phyloP scores from a whole-genome alignment of 2,797 vertebrate species.

The Coendou prehensilis region DNA sequence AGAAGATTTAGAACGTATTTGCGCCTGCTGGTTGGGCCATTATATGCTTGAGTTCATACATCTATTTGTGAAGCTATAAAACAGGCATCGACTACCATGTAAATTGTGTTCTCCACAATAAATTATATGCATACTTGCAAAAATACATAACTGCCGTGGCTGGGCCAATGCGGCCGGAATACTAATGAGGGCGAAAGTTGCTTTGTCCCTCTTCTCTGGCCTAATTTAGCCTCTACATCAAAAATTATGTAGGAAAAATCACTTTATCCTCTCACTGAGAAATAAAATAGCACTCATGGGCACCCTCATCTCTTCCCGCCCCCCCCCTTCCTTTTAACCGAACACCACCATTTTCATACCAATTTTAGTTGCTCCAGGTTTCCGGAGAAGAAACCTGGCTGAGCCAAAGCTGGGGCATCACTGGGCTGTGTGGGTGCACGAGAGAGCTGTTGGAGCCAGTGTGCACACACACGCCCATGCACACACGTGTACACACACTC shows the following conservation, averaged over 20 bases:
- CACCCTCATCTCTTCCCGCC: conserved; percentile 88
- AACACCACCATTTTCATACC: conserved; percentile 91
- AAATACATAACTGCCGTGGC: conserved; percentile 98
- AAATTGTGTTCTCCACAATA: conserved; percentile 99
- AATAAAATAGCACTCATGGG: conserved; percentile 93
- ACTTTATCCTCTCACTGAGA: conserved; percentile 93
- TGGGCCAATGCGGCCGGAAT: conserved; percentile 95
- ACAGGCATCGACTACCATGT: conserved; percentile 99
- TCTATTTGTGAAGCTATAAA: conserved; percentile 99
- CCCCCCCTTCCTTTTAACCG: conserved; percentile 88
- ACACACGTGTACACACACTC: neutral
- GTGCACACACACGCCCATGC: accelerated
- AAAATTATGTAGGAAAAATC: conserved; percentile 94
- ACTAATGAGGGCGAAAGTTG: conserved; percentile 95
- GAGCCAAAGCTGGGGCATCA: neutral
- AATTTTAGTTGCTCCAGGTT: conserved; percentile 90
- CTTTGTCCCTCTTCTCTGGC: conserved; percentile 93
- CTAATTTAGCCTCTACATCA: conserved; percentile 94
- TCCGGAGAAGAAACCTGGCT: conserved; percentile 75
- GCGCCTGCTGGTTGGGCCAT: conserved; percentile 98
- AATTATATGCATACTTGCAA: conserved; percentile 99
- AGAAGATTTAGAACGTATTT: conserved; percentile 99
- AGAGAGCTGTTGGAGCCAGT: neutral
- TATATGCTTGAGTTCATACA: conserved; percentile 99
- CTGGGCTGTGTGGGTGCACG: neutral